A percentile compares a stretch with the other conserved stretches of the same genome.
These are phyloP conservation scores for Zosterops hypoxanthus DNA, from an alignment of 2,113 vertebrate species.

Conservation along the genomic window DNA sequence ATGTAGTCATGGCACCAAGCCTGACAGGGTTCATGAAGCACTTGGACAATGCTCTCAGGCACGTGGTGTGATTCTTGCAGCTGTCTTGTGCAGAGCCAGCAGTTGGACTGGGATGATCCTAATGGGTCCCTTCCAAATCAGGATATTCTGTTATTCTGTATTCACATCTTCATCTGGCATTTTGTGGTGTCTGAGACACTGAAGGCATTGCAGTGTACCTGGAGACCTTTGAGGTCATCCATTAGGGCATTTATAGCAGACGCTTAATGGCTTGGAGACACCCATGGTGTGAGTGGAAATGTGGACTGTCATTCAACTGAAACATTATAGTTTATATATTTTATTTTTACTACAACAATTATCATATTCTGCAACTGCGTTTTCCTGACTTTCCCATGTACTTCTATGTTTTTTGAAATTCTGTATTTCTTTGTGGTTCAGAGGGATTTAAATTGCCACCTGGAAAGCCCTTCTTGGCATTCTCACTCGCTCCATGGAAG, in stretches of 20 bases:
- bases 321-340: background rate
- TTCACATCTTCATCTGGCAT: background rate
- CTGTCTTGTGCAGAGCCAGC: background rate
- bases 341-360: background rate
- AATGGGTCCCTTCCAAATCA: background rate
- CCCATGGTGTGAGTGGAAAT: background rate
- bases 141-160: background rate
- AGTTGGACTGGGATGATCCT: background rate
- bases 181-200: background rate
- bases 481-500: background rate
- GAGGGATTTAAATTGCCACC: background rate
- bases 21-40: background rate
- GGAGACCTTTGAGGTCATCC: background rate
- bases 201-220: background rate
- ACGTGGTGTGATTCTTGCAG: background rate
- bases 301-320: background rate
- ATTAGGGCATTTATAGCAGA: background rate
- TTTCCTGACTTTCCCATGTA: background rate
- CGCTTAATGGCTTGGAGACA: background rate
- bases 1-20: background rate
- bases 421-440: background rate
- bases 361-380: background rate
- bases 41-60: background rate
- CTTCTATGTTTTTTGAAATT: background rate
- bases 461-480: background rate